phyloP scores from a whole-genome alignment of 2,888 invertebrate genomes.

The Drosophila hawaiiensis region DNA sequence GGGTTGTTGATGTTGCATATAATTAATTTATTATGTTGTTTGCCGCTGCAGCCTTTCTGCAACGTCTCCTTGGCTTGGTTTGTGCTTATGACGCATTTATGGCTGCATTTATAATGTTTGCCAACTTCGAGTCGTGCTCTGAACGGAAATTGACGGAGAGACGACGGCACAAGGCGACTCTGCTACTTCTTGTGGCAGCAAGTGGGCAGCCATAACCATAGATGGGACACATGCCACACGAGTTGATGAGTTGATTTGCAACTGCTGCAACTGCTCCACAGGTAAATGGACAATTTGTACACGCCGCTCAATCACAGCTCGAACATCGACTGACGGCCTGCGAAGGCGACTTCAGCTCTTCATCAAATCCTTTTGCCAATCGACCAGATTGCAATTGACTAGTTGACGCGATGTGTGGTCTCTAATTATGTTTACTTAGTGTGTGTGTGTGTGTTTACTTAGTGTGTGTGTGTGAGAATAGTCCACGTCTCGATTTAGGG shows the following conservation, averaged over 20 bases:
- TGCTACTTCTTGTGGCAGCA: slow-evolving; percentile 5
- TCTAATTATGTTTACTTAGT: background rate
- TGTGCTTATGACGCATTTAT: slow-evolving; percentile 70
- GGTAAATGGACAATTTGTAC: slow-evolving; percentile 54
- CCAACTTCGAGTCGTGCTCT: slow-evolving; percentile 26
- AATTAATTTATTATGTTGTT: slow-evolving; percentile 80
- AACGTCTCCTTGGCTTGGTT: slow-evolving; percentile 25
- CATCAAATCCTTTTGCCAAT: slow-evolving; percentile 9
- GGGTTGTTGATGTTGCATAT: slow-evolving; percentile 78
- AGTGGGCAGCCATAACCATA: slow-evolving; percentile 18
- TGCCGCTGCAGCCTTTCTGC: slow-evolving; percentile 60
- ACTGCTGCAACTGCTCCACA: slow-evolving; percentile 15
- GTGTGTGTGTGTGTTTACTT: background rate
- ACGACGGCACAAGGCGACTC: background rate
- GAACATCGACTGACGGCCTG: slow-evolving; percentile 23
- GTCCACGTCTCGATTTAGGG: background rate
- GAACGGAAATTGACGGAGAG: slow-evolving; percentile 51
- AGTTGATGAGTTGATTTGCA: slow-evolving; percentile 45
- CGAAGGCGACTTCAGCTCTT: background rate
- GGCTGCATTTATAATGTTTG: slow-evolving; percentile 69
- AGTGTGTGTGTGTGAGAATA: background rate
- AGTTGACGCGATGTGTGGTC: slow-evolving; percentile 1
- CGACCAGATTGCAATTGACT: background rate
- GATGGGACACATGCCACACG: slow-evolving; percentile 9
- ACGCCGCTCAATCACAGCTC: slow-evolving; percentile 37